Evolutionary conservation across 1,140 invertebrate genomes (phyloP).

Genomic region (Periplaneta americana): DNA sequence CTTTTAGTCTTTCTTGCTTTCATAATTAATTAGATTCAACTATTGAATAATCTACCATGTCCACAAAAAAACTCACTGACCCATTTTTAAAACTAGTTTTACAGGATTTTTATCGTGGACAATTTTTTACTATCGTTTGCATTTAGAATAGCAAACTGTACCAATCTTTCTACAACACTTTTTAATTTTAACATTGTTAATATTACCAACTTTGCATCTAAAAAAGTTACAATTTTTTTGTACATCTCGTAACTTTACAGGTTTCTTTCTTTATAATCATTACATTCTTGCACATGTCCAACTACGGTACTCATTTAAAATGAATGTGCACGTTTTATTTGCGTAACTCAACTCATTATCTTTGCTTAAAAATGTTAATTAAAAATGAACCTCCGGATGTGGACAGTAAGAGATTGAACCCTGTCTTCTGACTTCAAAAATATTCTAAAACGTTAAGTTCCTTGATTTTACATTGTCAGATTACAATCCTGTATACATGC

Average conservation of each 20-base stretch:
- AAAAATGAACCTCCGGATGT: neutral
- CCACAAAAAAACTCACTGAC: neutral
- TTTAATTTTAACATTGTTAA: neutral
- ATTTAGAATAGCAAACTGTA: neutral
- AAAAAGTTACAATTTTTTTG: neutral
- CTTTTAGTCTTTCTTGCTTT: neutral
- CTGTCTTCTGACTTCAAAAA: no score
- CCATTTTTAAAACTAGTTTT: neutral
- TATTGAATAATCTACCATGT: neutral
- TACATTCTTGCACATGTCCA: neutral
- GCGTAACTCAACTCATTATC: neutral
- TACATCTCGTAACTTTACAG: neutral
- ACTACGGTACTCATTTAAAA: neutral
- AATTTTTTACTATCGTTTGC: neutral
- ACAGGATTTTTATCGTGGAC: neutral
- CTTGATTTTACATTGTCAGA: neutral
- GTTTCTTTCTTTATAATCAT: neutral
- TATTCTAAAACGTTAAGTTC: no score
- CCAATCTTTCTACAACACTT: neutral
- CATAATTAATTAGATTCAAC: neutral
- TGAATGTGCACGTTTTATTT: neutral
- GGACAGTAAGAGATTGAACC: no score
- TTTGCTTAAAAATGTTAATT: neutral
- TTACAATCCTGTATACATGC: neutral
- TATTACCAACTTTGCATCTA: neutral